phyloP scores from a whole-genome alignment of 2,797 vertebrate species.

The Xenopus petersii region DNA sequence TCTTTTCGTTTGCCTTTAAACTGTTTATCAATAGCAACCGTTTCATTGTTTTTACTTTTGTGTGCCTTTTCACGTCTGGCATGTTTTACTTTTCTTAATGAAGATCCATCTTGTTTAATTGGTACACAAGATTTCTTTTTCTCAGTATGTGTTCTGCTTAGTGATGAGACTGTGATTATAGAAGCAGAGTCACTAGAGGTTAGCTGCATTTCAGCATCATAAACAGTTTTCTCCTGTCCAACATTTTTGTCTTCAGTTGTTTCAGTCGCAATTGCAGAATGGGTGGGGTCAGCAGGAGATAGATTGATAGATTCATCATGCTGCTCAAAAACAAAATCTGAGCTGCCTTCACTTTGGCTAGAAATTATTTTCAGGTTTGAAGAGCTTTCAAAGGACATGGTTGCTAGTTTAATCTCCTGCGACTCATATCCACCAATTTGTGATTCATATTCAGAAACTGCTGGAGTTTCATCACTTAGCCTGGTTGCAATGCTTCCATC shows the following conservation, averaged over 20 bases:
- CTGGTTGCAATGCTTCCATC: not conserved
- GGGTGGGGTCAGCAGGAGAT: not conserved
- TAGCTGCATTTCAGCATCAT: conserved; percentile 21
- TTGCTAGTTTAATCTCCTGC: no score
- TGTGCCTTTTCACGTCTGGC: conserved; percentile 15
- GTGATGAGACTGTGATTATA: conserved; percentile 45
- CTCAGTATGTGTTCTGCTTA: conserved; percentile 44
- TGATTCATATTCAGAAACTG: not conserved
- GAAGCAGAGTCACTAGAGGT: conserved; percentile 25
- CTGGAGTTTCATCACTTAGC: no score
- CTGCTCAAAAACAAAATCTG: not conserved
- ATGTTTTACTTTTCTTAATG: conserved; percentile 42
- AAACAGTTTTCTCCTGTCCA: conserved; percentile 31
- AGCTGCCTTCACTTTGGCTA: not conserved
- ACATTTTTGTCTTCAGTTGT: not conserved
- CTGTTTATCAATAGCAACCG: not conserved
- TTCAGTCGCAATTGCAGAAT: not conserved
- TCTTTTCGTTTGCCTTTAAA: conserved; percentile 13
- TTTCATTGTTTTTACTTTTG: conserved; percentile 18
- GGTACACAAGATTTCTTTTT: conserved; percentile 45
- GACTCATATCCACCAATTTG: not conserved
- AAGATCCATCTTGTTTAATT: conserved; percentile 1
- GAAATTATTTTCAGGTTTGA: no score
- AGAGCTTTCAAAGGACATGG: no score
- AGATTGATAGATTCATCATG: not conserved